Evolutionary conservation across 2,113 vertebrate species (phyloP), one percentile per base, ranked within the genome.

Genomic region (Gambusia holbrooki): DNA sequence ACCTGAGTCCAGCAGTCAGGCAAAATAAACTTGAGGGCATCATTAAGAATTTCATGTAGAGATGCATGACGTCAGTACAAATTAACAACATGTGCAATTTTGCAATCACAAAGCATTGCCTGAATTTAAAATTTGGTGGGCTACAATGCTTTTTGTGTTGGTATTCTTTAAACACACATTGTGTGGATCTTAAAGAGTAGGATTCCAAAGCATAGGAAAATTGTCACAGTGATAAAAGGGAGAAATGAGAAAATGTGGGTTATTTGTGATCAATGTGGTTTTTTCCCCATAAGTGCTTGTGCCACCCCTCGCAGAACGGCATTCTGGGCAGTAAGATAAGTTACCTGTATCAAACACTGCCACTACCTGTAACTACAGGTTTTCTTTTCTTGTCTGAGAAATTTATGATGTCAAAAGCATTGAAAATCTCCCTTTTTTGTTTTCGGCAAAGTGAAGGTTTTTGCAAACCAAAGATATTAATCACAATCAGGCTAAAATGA

Each of bases 1-100:
- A 48, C 48, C 62, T 1, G 14, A 28, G 51, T 70, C 75, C 69
- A 28, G 78, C 62, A 74, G 76, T 77, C 78, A 75, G 69, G 81
- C 33, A 62, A 35, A 25, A 66, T 8, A 58, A 65, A 10, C 42
- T 32, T 28, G 14, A 66, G 51, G 72, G 61, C 42, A 28, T 74
- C 45, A 66, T 62, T 35, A 33, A 58, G 19, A 8, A 54, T 54
- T 9, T 25, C 51, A 22, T 1, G 6, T 22, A 25, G 19, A 54
- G 51, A 19, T 54, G 22, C 25, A 58, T 25, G 1, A 9, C n/a
- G 10, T 9, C 9, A 58, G 51, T n/a, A 58, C 51, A 58, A 25
- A n/a, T 3, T 58, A 58, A 58, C 19, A 19, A 4, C 48, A 51
- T 17, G 3, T n/a, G 9, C 19, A 54, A 25, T 58, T 10, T 58